These are phyloP conservation scores for Drosophila azteca DNA, from an alignment of 1,140 invertebrate genomes.

Conservation along the genomic window DNA sequence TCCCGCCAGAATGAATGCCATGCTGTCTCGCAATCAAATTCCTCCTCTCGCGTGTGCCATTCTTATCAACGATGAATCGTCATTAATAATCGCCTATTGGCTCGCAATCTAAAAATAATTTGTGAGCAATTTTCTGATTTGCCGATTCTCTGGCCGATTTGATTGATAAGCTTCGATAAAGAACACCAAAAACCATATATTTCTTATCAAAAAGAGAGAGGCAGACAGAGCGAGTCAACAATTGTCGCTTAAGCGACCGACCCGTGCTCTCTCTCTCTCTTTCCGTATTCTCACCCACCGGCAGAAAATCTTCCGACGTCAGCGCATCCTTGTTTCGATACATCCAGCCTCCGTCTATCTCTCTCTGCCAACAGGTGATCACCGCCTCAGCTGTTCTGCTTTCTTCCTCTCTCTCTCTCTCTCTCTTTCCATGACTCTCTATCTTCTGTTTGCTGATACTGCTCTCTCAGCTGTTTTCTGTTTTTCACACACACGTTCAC, in stretches of 20 bases:
- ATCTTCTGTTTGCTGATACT: slow-evolving; percentile 18
- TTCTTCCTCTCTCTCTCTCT: slow-evolving; percentile 6
- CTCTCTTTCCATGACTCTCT: slow-evolving; percentile 5
- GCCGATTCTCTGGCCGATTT: slow-evolving; percentile 32
- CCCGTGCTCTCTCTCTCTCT: background rate
- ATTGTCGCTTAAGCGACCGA: background rate
- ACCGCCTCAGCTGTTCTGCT: slow-evolving; percentile 45
- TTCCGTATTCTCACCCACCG: too few species aligned
- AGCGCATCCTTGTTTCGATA: slow-evolving; percentile 41
- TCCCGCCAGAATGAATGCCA: slow-evolving; percentile 14
- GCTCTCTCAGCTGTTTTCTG: slow-evolving; percentile 39
- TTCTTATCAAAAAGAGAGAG: slow-evolving; percentile 24
- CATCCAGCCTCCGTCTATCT: background rate
- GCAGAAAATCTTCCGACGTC: too few species aligned
- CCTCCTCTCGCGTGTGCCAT: background rate
- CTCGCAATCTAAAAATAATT: slow-evolving; percentile 38
- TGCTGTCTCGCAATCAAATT: slow-evolving; percentile 21
- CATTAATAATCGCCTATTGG: slow-evolving; percentile 41
- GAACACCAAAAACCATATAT: slow-evolving; percentile 5
- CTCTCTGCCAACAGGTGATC: slow-evolving; percentile 57
- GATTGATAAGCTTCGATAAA: slow-evolving; percentile 52
- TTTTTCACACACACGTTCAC: slow-evolving; percentile 48
- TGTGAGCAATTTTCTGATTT: slow-evolving; percentile 38
- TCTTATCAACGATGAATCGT: slow-evolving; percentile 27
- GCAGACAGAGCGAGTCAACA: slow-evolving; percentile 6